Percentiles rank a stretch among this genome's conserved stretches.
Evolutionary conservation across 2,888 invertebrate genomes (phyloP).

Genomic region (Pelosia muscerda): DNA sequence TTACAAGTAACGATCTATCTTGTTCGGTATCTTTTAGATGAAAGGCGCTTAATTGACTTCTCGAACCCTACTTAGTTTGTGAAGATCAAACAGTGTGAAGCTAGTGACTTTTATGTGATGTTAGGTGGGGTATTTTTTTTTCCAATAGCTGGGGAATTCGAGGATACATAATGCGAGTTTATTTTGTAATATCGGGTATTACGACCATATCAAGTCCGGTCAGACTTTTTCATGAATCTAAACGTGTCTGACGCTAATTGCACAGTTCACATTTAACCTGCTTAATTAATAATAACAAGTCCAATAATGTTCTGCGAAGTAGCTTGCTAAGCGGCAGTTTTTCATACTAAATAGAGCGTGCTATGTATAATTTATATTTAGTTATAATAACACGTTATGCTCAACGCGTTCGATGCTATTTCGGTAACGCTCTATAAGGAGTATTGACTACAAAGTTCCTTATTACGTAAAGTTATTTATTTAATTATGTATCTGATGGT

Average conservation of each 20-base stretch:
- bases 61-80: background rate
- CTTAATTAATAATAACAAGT: constrained; percentile 32
- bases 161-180: background rate
- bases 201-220: background rate
- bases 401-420: constrained; percentile 32
- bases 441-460: too few species aligned
- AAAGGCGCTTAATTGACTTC: background rate
- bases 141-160: too few species aligned
- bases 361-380: constrained; percentile 45
- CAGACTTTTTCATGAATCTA: constrained; percentile 1
- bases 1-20: constrained; percentile 8
- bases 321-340: constrained; percentile 38
- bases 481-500: background rate
- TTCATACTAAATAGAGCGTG: constrained; percentile 54
- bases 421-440: background rate
- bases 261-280: constrained; percentile 29
- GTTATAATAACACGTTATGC: constrained; percentile 49
- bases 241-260: constrained; percentile 19
- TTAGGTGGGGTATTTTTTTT: background rate
- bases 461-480: too few species aligned
- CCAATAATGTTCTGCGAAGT: constrained; percentile 45
- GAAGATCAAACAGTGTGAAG: background rate
- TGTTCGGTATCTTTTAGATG: background rate
- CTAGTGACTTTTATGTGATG: background rate
- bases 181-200: background rate